Conservation (phyloP, 2,888 invertebrate species). For the Latrodectus hesperus region DNA sequence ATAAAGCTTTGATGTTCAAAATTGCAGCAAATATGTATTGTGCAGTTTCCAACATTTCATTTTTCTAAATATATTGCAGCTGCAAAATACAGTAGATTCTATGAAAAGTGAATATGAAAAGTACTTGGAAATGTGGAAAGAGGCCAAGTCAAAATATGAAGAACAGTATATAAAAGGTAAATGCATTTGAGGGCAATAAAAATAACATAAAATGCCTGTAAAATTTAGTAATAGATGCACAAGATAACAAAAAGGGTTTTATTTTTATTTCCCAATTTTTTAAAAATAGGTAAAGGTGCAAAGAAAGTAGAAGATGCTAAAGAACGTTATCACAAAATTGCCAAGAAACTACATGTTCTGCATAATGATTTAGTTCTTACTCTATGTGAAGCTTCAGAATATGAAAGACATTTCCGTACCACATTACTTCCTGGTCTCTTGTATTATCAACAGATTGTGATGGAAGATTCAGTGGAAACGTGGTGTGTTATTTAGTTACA, state of each 20-base stretch:
- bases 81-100: constrained; percentile 89
- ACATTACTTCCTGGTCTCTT: constrained; percentile 89
- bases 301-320: constrained; percentile 89
- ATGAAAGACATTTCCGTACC: constrained; percentile 89
- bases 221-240: not conserved
- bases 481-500: constrained; percentile 79
- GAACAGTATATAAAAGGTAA: constrained; percentile 78
- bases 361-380: constrained; percentile 96
- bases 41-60: not conserved
- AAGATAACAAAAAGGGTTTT: not conserved
- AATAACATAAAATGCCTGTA: not conserved
- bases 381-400: constrained; percentile 90
- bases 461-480: constrained; percentile 88
- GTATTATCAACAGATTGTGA: constrained; percentile 90
- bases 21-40: too few relatives aligned
- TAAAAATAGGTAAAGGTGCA: constrained; percentile 49
- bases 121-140: constrained; percentile 89
- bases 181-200: not conserved
- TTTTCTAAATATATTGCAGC: constrained; percentile 75
- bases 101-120: constrained; percentile 94
- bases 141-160: constrained; percentile 91
- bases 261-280: not conserved
- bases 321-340: constrained; percentile 93
- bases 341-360: constrained; percentile 89
- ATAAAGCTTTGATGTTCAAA: too few relatives aligned